Percentiles rank a stretch among this genome's conserved stretches.
These are phyloP conservation scores for Argya squamiceps DNA, from an alignment of 2,797 vertebrate genomes.

Conservation along the genomic window DNA sequence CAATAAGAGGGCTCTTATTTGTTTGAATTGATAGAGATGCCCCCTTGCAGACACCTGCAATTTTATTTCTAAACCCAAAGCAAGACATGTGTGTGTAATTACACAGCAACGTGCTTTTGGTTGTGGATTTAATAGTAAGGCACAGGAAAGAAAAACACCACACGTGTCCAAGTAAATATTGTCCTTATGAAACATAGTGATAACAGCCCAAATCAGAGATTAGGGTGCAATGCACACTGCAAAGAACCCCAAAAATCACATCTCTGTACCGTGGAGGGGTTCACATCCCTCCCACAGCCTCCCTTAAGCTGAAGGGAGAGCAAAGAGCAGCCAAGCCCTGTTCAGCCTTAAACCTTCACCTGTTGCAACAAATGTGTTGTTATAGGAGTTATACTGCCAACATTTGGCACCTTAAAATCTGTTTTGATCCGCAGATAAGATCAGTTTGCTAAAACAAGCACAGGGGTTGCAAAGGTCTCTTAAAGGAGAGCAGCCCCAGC, in stretches of 20 bases:
- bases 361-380: not conserved
- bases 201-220: not conserved
- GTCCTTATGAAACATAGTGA: not conserved
- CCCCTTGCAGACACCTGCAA: not conserved
- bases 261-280: not conserved
- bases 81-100: not conserved
- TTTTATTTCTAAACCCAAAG: constrained; percentile 8
- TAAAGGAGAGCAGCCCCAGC: not conserved
- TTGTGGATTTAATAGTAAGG: not conserved
- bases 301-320: not conserved
- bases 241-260: not conserved
- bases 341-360: not conserved
- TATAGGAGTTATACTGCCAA: not conserved
- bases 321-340: not conserved
- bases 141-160: not conserved
- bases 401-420: constrained; percentile 6
- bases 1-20: not conserved
- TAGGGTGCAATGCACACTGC: fast-evolving
- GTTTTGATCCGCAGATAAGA: constrained; percentile 52
- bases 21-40: not conserved
- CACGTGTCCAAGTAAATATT: not conserved
- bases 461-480: constrained; percentile 26
- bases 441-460: constrained; percentile 14
- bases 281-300: not conserved
- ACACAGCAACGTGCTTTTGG: not conserved